Conservation (phyloP, 2,888 invertebrate genomes). For the Tachina fera region DNA sequence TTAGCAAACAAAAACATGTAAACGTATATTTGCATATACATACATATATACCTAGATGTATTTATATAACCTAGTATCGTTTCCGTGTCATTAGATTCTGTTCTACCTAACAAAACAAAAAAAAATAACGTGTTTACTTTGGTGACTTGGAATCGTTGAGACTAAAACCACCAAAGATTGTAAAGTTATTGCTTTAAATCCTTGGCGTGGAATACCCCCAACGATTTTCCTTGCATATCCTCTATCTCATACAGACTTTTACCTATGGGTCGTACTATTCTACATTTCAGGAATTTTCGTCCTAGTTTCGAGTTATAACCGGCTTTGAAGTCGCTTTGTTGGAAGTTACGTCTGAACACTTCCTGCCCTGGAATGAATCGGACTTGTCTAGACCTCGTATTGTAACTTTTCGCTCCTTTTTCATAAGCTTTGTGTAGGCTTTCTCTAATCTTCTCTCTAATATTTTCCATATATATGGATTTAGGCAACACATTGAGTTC, state of each 20-base stretch:
- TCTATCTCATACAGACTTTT: conserved; percentile 2
- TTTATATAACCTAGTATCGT: too few species aligned
- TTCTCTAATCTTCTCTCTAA: neutral
- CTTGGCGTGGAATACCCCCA: neutral
- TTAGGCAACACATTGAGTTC: neutral
- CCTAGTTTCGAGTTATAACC: neutral
- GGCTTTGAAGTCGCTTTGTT: neutral
- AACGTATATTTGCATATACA: too few species aligned
- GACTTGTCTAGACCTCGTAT: neutral
- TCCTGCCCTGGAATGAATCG: neutral
- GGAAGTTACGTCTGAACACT: neutral
- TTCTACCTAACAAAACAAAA: too few species aligned
- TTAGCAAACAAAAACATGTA: too few species aligned
- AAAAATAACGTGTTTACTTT: too few species aligned
- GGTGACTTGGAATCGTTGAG: neutral
- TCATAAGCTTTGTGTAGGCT: neutral
- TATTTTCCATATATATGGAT: neutral
- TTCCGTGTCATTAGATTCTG: too few species aligned
- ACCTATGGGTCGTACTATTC: neutral
- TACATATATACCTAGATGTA: too few species aligned
- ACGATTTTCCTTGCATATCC: neutral
- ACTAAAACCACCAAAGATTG: neutral
- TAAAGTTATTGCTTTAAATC: neutral
- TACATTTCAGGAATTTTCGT: neutral
- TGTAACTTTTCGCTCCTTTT: neutral